These are phyloP conservation scores for Colistium nudipinnis DNA, from an alignment of 2,113 vertebrate genomes.

Conservation along the genomic window DNA sequence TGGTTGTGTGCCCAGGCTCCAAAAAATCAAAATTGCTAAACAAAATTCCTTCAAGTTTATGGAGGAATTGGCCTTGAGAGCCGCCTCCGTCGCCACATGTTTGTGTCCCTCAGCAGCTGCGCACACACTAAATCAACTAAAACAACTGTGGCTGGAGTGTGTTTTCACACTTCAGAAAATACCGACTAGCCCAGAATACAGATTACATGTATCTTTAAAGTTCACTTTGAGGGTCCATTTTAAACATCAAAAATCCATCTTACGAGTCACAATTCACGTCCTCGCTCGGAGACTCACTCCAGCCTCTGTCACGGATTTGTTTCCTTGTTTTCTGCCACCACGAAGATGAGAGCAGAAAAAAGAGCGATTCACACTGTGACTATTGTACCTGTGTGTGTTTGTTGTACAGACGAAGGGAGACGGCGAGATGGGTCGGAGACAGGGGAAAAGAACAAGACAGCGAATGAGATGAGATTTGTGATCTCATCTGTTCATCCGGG, in stretches of 20 bases:
- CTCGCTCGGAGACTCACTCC: slow-evolving; percentile 5
- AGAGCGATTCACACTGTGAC: slow-evolving; percentile 25
- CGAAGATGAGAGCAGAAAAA: slow-evolving; percentile 31
- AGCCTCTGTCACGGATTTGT: neutral
- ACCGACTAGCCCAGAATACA: slow-evolving; percentile 18
- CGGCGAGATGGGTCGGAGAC: slow-evolving; percentile 11
- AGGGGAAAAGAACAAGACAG: slow-evolving; percentile 49
- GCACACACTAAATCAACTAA: slow-evolving; percentile 3
- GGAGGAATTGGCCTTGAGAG: slow-evolving; percentile 24
- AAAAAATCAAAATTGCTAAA: slow-evolving; percentile 34
- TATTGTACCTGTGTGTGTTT: slow-evolving; percentile 36
- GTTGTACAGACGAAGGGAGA: slow-evolving; percentile 10
- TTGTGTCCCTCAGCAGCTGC: slow-evolving; percentile 2
- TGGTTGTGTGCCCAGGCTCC: slow-evolving; percentile 19
- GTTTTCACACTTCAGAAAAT: slow-evolving; percentile 60
- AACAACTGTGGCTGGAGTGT: slow-evolving; percentile 34
- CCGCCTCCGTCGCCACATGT: slow-evolving; percentile 3
- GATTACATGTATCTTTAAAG: slow-evolving; percentile 46
- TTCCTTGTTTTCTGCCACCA: slow-evolving; percentile 18
- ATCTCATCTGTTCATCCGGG: slow-evolving; percentile 70
- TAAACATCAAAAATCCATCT: neutral
- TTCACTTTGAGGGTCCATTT: slow-evolving; percentile 12
- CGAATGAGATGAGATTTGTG: slow-evolving; percentile 72
- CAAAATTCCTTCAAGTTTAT: slow-evolving; percentile 26
- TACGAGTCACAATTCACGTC: no score